A percentile compares a stretch with the other conserved stretches of the same genome.
These are phyloP conservation scores for Trachymyrmex septentrionalis DNA, from an alignment of 1,140 invertebrate species.

Conservation along the genomic window DNA sequence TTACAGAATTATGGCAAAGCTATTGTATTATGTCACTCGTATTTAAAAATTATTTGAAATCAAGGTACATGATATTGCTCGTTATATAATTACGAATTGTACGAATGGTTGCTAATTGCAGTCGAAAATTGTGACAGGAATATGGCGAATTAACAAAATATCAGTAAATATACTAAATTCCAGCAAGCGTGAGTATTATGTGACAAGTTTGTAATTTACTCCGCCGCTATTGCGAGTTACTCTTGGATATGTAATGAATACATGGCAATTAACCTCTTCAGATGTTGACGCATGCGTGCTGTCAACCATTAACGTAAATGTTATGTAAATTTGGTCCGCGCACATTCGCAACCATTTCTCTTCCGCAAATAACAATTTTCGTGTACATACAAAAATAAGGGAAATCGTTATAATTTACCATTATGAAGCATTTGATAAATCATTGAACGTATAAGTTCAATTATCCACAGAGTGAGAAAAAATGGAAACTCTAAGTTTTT, in stretches of 20 bases:
- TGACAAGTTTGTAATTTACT: constrained; percentile 49
- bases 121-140: constrained; percentile 20
- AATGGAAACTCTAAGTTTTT: constrained; percentile 24
- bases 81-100: background rate
- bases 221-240: constrained; percentile 22
- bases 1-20: background rate
- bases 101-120: constrained; percentile 25
- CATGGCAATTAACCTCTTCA: constrained; percentile 47
- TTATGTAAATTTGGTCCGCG: constrained; percentile 43
- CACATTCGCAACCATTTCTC: constrained; percentile 17
- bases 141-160: constrained; percentile 47
- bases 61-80: background rate
- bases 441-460: background rate
- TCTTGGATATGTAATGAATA: constrained; percentile 59
- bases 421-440: background rate
- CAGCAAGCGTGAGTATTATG: constrained; percentile 16
- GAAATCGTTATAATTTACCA: background rate
- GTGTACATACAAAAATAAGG: background rate
- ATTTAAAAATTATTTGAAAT: constrained; percentile 1
- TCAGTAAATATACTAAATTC: constrained; percentile 36
- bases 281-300: constrained; percentile 25
- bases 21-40: background rate
- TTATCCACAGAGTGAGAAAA: background rate
- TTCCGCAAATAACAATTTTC: constrained; percentile 25
- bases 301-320: constrained; percentile 52